Evolutionary conservation across 2,113 vertebrate species (phyloP).

Genomic region (Gadus macrocephalus): DNA sequence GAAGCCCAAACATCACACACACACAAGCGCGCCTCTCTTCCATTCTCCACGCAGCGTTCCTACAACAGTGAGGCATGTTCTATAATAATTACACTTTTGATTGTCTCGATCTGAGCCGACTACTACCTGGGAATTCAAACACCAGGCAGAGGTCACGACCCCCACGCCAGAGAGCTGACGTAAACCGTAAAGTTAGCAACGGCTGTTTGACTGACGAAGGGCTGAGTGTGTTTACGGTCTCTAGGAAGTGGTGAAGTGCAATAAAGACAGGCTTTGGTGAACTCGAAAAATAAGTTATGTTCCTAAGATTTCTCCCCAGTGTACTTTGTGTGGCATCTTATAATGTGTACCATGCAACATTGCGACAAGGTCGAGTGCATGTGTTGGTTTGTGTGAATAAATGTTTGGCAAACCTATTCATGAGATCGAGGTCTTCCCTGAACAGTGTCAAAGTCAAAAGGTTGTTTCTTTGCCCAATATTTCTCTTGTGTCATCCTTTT

Average conservation of each 20-base stretch:
- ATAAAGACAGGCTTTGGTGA: constrained; percentile 13
- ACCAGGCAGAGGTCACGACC: constrained; percentile 25
- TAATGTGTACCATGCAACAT: constrained; percentile 66
- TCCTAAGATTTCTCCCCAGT: constrained; percentile 19
- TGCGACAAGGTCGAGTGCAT: constrained; percentile 38
- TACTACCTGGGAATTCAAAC: constrained; percentile 50
- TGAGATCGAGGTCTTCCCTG: constrained; percentile 63
- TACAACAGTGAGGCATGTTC: constrained; percentile 23
- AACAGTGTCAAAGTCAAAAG: constrained; percentile 43
- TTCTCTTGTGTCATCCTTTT: constrained; percentile 34
- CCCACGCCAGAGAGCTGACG: too few relatives aligned
- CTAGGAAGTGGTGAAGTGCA: constrained; percentile 6
- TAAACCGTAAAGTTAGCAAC: too few relatives aligned
- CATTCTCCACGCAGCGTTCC: constrained; percentile 27
- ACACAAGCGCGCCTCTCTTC: constrained; percentile 16
- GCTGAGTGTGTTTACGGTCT: constrained; percentile 6
- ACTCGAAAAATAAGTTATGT: constrained; percentile 4
- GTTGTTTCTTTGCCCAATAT: constrained; percentile 25
- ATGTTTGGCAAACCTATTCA: constrained; percentile 59
- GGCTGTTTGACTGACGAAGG: too few relatives aligned
- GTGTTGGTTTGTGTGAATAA: constrained; percentile 44
- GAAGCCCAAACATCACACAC: constrained; percentile 33
- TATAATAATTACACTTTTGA: constrained; percentile 57
- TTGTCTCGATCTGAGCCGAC: constrained; percentile 61
- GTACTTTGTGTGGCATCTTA: constrained; percentile 33